phyloP scores from a whole-genome alignment of 2,113 vertebrate genomes.

The Sterrhoptilus dennistouni region DNA sequence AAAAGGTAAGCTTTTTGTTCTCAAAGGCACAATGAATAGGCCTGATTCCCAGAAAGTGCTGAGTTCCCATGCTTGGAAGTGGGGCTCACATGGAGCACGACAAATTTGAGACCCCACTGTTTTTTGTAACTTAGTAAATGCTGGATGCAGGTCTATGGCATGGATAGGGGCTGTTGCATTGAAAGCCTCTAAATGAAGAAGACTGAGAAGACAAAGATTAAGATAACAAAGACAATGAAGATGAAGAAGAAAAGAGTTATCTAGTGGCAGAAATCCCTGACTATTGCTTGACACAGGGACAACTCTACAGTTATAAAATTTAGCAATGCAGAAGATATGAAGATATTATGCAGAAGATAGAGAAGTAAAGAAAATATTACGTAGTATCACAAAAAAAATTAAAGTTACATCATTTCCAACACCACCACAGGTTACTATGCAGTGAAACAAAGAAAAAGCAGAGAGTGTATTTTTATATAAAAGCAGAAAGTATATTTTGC shows the following conservation, averaged over 20 bases:
- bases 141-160: neutral
- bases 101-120: neutral
- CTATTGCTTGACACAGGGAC: neutral
- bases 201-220: neutral
- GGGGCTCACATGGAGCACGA: neutral
- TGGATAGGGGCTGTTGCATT: neutral
- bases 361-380: neutral
- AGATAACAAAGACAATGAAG: rapidly evolving
- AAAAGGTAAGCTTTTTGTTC: neutral
- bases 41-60: neutral
- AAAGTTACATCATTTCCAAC: neutral
- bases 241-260: neutral
- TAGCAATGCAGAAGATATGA: neutral
- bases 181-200: neutral
- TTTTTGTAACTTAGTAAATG: neutral
- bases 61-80: neutral
- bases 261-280: neutral
- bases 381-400: neutral
- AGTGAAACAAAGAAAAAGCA: neutral
- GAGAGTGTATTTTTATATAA: neutral
- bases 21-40: neutral
- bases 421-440: neutral
- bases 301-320: neutral
- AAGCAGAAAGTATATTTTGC: neutral
- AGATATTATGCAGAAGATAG: neutral